Evolutionary conservation across 2,888 invertebrate species (phyloP).

Genomic region (Eilema caniola): DNA sequence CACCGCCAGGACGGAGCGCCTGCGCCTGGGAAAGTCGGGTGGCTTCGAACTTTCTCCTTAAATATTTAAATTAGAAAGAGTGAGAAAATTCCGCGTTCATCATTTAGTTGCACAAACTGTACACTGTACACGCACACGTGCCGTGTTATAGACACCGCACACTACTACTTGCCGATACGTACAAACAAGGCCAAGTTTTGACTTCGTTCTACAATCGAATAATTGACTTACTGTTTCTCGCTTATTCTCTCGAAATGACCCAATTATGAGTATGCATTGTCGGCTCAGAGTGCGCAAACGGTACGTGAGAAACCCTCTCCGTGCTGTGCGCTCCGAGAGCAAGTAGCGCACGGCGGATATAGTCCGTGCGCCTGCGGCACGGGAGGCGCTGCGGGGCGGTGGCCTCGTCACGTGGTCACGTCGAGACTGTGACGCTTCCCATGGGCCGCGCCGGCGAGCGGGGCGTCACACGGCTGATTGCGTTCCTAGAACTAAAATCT

Average conservation of each 20-base stretch:
- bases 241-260: neutral
- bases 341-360: too few species aligned
- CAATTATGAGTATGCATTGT: neutral
- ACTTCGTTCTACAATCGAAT: neutral
- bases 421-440: too few species aligned
- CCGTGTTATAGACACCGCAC: neutral
- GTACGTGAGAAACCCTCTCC: neutral
- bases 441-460: too few species aligned
- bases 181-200: neutral
- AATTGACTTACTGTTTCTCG: neutral
- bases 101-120: neutral
- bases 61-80: slow-evolving; percentile 17
- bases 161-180: neutral
- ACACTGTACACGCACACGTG: slow-evolving; percentile 4
- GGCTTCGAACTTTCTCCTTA: slow-evolving; percentile 12
- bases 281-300: neutral
- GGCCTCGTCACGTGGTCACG: too few species aligned
- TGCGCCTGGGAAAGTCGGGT: neutral
- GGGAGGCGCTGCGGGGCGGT: too few species aligned
- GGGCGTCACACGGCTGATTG: neutral
- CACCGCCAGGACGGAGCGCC: neutral
- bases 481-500: slow-evolving; percentile 18
- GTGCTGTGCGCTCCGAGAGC: neutral
- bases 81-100: neutral
- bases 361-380: too few species aligned